Percentiles rank a stretch among this genome's conserved stretches.
phyloP scores from a whole-genome alignment of 2,888 invertebrate species.

The Parnassius apollo region DNA sequence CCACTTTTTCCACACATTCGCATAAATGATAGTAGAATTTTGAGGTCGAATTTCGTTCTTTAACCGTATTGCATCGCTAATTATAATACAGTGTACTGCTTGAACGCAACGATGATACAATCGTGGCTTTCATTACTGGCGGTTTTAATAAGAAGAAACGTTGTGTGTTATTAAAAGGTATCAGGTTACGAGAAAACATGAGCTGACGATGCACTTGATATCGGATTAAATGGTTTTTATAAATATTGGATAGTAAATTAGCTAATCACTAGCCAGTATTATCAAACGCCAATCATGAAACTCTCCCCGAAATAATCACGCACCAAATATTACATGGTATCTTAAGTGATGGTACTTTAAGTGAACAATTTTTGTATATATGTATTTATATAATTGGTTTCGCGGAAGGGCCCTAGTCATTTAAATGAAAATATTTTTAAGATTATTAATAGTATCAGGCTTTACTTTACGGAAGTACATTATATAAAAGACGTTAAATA shows the following conservation, averaged over 20 bases:
- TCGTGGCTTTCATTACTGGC: conserved; percentile 39
- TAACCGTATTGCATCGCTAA: conserved; percentile 60
- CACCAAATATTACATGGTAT: too few relatives aligned
- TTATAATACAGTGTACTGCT: conserved; percentile 50
- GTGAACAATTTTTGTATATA: too few relatives aligned
- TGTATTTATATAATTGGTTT: too few relatives aligned
- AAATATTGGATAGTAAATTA: background rate
- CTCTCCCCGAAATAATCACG: too few relatives aligned
- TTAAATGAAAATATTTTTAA: background rate
- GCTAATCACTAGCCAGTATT: too few relatives aligned
- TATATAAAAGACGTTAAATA: too few relatives aligned
- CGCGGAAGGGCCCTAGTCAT: background rate
- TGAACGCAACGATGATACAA: conserved; percentile 39
- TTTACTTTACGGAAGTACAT: too few relatives aligned
- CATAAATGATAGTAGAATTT: conserved; percentile 16
- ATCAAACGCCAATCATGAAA: too few relatives aligned
- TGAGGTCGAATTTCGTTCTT: conserved; percentile 22
- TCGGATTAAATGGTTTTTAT: conserved; percentile 33
- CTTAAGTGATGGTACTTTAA: too few relatives aligned
- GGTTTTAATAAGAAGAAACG: conserved; percentile 34
- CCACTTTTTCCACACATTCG: conserved; percentile 25
- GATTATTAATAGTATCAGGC: too few relatives aligned
- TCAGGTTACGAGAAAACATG: conserved; percentile 41
- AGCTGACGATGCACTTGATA: conserved; percentile 58
- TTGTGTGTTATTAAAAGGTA: conserved; percentile 36